Evolutionary conservation across 2,797 vertebrate species (phyloP).

Genomic region (Somateria mollissima): DNA sequence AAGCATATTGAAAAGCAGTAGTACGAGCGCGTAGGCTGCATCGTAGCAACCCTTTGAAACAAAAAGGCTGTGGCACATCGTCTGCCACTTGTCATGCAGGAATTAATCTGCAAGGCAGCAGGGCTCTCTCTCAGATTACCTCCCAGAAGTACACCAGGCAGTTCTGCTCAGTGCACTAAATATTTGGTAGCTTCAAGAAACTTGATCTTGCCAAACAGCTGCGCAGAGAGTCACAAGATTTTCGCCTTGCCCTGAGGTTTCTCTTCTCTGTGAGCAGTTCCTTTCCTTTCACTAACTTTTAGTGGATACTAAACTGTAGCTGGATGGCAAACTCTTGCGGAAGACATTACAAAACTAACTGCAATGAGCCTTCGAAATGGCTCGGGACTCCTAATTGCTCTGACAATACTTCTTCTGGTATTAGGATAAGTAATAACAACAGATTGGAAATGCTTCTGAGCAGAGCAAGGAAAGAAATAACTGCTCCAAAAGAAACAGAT

Average conservation of each 20-base stretch:
- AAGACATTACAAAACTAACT: slow-evolving; percentile 17
- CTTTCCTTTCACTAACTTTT: not conserved
- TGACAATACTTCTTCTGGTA: slow-evolving; percentile 4
- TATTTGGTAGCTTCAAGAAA: not conserved
- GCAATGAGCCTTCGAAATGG: not conserved
- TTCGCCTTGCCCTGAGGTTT: not conserved
- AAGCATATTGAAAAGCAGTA: not conserved
- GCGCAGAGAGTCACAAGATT: not conserved
- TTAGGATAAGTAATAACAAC: not conserved
- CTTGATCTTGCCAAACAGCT: not conserved
- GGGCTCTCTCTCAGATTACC: not conserved
- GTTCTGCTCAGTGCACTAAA: not conserved
- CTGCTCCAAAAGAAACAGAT: not conserved
- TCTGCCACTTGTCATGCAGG: not conserved
- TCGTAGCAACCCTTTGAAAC: slow-evolving; percentile 9
- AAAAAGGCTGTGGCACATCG: not conserved
- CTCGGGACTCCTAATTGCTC: not conserved
- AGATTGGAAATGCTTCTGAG: slow-evolving; percentile 29
- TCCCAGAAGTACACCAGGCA: not conserved
- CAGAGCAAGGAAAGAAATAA: not conserved
- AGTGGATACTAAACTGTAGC: not conserved
- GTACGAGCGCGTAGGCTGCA: not conserved
- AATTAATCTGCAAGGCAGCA: not conserved
- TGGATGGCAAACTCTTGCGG: not conserved
- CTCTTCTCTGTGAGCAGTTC: not conserved